Percentiles rank a stretch among this genome's conserved stretches.
These are phyloP conservation scores for Mormyrus iriodes DNA, from an alignment of 2,113 vertebrate genomes.

Conservation along the genomic window DNA sequence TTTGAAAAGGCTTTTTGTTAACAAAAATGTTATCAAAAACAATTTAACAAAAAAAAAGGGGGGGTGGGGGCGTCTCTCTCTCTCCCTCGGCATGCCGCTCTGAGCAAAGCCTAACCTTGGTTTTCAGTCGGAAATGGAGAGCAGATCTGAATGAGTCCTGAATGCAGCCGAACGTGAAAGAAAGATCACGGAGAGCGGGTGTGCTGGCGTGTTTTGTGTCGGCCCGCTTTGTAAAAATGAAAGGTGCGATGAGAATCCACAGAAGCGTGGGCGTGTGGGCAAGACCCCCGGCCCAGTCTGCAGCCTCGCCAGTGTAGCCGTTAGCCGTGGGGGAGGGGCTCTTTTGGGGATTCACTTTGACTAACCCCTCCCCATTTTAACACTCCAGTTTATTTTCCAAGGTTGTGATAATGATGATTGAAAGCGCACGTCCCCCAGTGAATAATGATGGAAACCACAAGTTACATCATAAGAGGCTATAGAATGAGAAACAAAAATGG, in stretches of 20 bases:
- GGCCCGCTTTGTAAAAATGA: not conserved
- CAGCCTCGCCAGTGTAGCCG: not conserved
- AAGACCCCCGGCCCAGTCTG: not conserved
- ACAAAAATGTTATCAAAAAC: slow-evolving; percentile 19
- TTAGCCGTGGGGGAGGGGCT: not conserved
- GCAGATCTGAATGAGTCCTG: not conserved
- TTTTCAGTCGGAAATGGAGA: not conserved
- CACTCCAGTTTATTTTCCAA: not conserved
- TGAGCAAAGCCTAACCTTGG: not conserved
- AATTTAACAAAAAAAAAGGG: not conserved
- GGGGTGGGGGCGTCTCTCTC: not conserved
- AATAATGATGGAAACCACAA: not conserved
- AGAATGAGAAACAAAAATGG: not conserved
- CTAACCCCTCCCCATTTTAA: not conserved
- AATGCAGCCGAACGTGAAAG: not conserved
- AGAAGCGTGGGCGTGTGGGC: not conserved
- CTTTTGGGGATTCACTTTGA: not conserved
- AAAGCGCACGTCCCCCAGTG: not conserved
- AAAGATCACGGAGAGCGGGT: not conserved
- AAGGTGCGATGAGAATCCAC: not conserved
- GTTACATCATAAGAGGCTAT: not conserved
- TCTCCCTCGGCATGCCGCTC: not conserved
- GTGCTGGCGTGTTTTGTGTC: not conserved
- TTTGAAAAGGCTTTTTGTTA: slow-evolving; percentile 19
- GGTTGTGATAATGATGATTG: not conserved